A percentile compares a stretch with the other conserved stretches of the same genome.
These are phyloP conservation scores for Phengaris alcon DNA, from an alignment of 2,888 invertebrate genomes.

Conservation along the genomic window DNA sequence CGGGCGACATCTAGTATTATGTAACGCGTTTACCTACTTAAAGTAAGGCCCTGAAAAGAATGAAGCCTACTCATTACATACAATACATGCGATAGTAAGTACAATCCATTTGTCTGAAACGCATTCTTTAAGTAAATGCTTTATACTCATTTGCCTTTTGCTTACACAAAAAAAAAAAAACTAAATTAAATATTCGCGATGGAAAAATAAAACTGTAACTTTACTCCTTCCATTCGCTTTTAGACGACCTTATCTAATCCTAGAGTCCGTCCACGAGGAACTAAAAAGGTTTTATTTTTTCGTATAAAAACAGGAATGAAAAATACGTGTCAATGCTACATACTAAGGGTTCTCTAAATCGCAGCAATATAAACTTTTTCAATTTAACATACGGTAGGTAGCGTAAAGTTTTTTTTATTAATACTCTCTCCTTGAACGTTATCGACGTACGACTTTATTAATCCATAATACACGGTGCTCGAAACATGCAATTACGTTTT, in stretches of 20 bases:
- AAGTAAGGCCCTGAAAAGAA: too few species aligned
- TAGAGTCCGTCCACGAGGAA: not conserved
- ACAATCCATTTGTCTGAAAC: too few species aligned
- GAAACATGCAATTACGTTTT: not conserved
- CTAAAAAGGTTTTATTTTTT: constrained; percentile 9
- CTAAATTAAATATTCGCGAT: not conserved
- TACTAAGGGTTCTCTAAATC: constrained; percentile 1
- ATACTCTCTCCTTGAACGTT: not conserved
- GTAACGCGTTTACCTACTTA: too few species aligned
- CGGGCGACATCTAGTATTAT: too few species aligned
- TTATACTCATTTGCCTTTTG: not conserved
- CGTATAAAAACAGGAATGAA: not conserved
- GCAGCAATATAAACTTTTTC: constrained; percentile 12
- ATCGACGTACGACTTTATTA: not conserved
- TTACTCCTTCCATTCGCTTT: not conserved
- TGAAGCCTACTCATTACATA: too few species aligned
- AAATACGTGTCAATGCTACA: not conserved
- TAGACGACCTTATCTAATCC: too few species aligned
- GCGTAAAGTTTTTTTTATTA: not conserved
- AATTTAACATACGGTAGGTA: constrained; percentile 7
- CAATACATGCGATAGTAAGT: too few species aligned
- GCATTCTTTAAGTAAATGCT: too few species aligned
- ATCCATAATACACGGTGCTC: not conserved
- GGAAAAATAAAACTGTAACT: not conserved
- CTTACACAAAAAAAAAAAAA: not conserved